phyloP scores from a whole-genome alignment of 2,113 vertebrate species.

The Aptenodytes forsteri region DNA sequence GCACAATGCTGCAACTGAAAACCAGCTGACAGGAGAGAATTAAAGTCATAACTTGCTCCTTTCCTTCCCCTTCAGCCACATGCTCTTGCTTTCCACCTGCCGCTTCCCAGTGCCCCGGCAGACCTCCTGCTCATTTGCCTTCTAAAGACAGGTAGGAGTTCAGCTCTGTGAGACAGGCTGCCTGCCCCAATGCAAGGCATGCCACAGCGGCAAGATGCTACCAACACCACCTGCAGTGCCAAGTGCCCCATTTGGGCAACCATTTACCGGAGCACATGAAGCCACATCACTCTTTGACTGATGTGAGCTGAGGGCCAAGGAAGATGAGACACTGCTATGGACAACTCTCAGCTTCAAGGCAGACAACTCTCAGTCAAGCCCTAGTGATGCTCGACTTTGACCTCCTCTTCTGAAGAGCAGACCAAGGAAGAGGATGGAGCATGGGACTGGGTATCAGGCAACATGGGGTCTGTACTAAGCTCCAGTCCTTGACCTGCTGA shows the following conservation, averaged over 20 bases:
- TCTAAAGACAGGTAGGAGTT: neutral
- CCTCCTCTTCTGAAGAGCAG: neutral
- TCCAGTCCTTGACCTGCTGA: neutral
- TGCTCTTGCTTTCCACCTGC: neutral
- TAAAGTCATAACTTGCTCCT: neutral
- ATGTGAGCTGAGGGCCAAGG: neutral
- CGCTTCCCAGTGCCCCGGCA: neutral
- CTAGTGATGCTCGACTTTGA: neutral
- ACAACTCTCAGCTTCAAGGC: neutral
- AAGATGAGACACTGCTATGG: neutral
- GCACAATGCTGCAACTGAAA: neutral
- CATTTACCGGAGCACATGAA: neutral
- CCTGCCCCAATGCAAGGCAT: neutral
- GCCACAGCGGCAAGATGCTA: neutral
- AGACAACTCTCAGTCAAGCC: neutral
- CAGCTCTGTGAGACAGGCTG: accelerated
- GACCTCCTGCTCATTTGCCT: neutral
- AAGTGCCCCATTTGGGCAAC: neutral
- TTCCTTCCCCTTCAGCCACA: neutral
- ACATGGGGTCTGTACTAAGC: neutral
- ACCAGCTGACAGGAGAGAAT: neutral
- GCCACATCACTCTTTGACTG: neutral
- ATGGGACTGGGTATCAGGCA: neutral
- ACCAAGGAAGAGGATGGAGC: neutral
- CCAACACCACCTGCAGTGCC: neutral